Evolutionary conservation across 1,140 invertebrate genomes (phyloP).

Genomic region (Papilio machaon): DNA sequence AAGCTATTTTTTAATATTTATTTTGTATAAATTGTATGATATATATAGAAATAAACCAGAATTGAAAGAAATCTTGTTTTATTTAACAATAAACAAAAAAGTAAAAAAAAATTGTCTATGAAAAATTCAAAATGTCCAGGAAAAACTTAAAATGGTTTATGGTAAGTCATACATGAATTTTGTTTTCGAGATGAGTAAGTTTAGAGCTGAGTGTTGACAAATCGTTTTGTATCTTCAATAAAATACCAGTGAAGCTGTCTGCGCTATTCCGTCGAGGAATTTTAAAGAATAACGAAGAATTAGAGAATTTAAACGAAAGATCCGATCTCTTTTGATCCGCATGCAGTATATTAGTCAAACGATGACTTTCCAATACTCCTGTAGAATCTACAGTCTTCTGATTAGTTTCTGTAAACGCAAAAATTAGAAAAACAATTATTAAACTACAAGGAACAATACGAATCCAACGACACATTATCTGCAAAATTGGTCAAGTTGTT

Average conservation of each 20-base stretch:
- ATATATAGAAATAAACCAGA: slow-evolving; percentile 28
- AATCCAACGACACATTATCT: too few species aligned
- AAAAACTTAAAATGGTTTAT: neutral
- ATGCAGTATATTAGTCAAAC: slow-evolving; percentile 45
- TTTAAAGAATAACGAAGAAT: slow-evolving; percentile 65
- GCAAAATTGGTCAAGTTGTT: too few species aligned
- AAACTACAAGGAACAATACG: neutral
- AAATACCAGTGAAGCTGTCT: slow-evolving; percentile 67
- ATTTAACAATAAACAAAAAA: slow-evolving; percentile 35
- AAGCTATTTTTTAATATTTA: slow-evolving; percentile 40
- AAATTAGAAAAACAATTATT: neutral
- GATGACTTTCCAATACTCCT: slow-evolving; percentile 40
- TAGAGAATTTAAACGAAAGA: slow-evolving; percentile 61
- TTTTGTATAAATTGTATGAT: slow-evolving; percentile 10
- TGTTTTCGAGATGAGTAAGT: slow-evolving; percentile 67
- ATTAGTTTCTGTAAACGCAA: slow-evolving; percentile 18
- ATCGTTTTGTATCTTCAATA: slow-evolving; percentile 74
- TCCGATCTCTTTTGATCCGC: slow-evolving; percentile 63
- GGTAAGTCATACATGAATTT: slow-evolving; percentile 49
- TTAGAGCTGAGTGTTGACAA: slow-evolving; percentile 63
- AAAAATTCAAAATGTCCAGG: neutral
- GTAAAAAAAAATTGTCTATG: neutral
- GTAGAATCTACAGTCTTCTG: neutral
- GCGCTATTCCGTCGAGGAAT: slow-evolving; percentile 59
- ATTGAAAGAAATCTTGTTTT: slow-evolving; percentile 32